Evolutionary conservation across 2,888 invertebrate species (phyloP), one percentile per base, ranked within the genome.

Genomic region (Mesorhabditis spiculigera): DNA sequence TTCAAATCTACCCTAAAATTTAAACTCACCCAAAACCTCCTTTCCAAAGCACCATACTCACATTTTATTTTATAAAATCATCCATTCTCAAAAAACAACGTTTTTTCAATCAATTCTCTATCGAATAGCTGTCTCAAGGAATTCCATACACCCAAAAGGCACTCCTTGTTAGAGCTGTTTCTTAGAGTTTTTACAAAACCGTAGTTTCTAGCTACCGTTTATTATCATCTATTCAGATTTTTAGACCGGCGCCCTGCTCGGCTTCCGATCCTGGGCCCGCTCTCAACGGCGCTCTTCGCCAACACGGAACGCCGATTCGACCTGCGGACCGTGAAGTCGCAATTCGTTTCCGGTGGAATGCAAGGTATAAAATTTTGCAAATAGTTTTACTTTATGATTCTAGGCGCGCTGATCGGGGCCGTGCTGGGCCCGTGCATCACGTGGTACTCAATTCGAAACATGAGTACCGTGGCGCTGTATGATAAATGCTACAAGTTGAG

Each of bases 401-500:
- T 28, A 45, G 80, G 80, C 43, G 80, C 78, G 4, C 44, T 73
- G 4, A 67, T 76, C 45, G 80, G 80, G 16, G 75, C 76, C 3
- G 67, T 73, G 2, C 70, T 81, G 45, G 81, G 81, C 28, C 81
- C 81, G 5, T 71, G 74, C 6, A 72, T 81, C 61, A 79, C 82
- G 5, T 78, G 75, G 67, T 45, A 78, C 69, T 71, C 71, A 42
- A 64, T 81, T n/a, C 71, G 72, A n/a, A 75, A 78, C 50, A 78
- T 79, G 78, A 81, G 81, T 73, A 78, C 73, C 43, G 74, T 79
- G 45, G 68, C 73, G 42, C 74, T 82, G 58, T 82, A 78, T 69
- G 83, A 83, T 71, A 77, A 77, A 69, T 79, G 79, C 73, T 79
- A 79, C 71, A 70, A 78, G 62, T 69, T 78, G 43, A 72, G 81